Base-by-base conservation (phyloP, 2,888 invertebrate species). In the Eupithecia inturbata region DNA sequence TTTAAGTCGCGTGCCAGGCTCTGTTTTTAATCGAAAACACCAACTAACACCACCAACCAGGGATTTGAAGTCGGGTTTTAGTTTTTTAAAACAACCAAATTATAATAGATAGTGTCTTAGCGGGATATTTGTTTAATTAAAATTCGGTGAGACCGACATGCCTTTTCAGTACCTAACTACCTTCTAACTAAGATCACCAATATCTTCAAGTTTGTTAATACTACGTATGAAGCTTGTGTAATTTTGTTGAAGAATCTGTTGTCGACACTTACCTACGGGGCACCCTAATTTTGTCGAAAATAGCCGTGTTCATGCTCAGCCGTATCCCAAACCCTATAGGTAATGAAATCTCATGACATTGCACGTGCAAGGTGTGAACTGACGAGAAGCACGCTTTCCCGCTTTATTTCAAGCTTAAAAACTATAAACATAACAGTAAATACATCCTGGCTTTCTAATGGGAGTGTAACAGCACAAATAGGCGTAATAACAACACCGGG, bases 361-460 rank as follows among this genome's bases (percentile, higher is more conserved):
- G 89, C 92, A 91, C 92, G 91, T 90, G 89, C 83, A 88, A 91
- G 85, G 93, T 93, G 94, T 88, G 88, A 92, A 89, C 82, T 82
- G 90, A 93, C 83, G 87, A 81, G 86, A 88, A 87, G 86, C 93
- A 92, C 79, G 84, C 85, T 81, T 85, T 84, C 83, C 83, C 86
- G 84, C 78, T 85, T 87, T 91, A 92, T 92, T 92, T 92, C 90
- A 89, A 89, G 87, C 82, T 80, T 82, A 82, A 87, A 87, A 85
- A 84, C 85, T 85, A 80, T 87, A 88, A 90, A 89, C 84, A 84
- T 83, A 86, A 88, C 82, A 89, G 89, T 89, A 88, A 88, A 88
- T 86, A 86, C 83, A 82, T 87, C 86, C 85, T 84, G 84, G 83
- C 87, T 83, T 85, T 85, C 84, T 86, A 87, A 87, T 87, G 84